These are phyloP conservation scores for Tachina fera DNA, from an alignment of 2,888 invertebrate species.

Conservation along the genomic window DNA sequence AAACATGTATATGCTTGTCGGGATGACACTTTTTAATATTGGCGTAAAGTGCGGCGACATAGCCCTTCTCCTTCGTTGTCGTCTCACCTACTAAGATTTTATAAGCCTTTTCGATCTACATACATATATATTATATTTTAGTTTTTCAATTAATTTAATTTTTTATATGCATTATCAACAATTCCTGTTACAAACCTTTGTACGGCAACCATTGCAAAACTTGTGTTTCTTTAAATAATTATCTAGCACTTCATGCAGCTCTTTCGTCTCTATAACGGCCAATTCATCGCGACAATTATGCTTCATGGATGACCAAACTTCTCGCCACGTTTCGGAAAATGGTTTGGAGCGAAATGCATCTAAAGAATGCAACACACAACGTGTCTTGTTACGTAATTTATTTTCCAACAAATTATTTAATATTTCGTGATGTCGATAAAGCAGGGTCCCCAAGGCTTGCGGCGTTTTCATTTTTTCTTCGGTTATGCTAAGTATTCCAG, in stretches of 20 bases:
- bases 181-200: conserved; percentile 86
- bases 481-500: conserved; percentile 90
- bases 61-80: conserved; percentile 93
- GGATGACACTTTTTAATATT: conserved; percentile 93
- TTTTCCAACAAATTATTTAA: conserved; percentile 90
- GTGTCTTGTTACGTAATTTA: conserved; percentile 93
- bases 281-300: conserved; percentile 92
- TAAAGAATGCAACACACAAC: conserved; percentile 94
- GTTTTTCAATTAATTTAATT: conserved; percentile 19
- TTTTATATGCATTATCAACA: not conserved
- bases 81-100: conserved; percentile 94
- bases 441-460: conserved; percentile 91
- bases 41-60: conserved; percentile 92
- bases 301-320: conserved; percentile 94
- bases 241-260: conserved; percentile 92
- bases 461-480: conserved; percentile 91
- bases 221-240: conserved; percentile 96
- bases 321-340: conserved; percentile 89
- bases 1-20: conserved; percentile 94
- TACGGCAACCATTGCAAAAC: conserved; percentile 96
- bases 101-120: conserved; percentile 89
- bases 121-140: not conserved
- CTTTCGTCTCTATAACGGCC: conserved; percentile 93
- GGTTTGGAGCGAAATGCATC: conserved; percentile 92
- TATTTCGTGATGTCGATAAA: conserved; percentile 93